A percentile compares a stretch with the other conserved stretches of the same genome.
Conservation (phyloP, 1,140 invertebrate species). For the Dolichoris vasculosae region DNA sequence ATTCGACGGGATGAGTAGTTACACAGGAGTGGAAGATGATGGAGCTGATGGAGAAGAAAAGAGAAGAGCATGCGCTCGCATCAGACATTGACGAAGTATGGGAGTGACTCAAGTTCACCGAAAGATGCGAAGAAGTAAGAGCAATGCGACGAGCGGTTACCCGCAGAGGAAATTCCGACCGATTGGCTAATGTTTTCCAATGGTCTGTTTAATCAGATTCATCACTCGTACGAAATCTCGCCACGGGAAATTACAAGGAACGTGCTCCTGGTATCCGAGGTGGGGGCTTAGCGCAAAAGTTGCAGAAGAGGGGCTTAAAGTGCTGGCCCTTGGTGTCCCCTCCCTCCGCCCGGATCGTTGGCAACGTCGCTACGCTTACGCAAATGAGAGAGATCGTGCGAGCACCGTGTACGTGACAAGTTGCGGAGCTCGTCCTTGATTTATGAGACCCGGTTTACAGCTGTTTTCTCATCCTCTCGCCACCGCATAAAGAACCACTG, state of each 20-base stretch:
- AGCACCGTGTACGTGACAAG: not conserved
- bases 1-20: too few relatives aligned
- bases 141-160: not conserved
- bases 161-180: not conserved
- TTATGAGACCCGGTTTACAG: not conserved
- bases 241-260: not conserved
- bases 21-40: too few relatives aligned
- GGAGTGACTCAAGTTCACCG: not conserved
- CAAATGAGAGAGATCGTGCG: not conserved
- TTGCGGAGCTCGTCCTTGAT: not conserved
- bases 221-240: not conserved
- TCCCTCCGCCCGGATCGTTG: not conserved
- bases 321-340: not conserved
- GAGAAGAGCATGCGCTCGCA: not conserved
- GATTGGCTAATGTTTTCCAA: not conserved
- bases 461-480: not conserved
- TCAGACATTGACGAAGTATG: not conserved
- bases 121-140: not conserved
- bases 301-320: not conserved
- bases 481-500: too few relatives aligned
- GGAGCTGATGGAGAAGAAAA: not conserved
- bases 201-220: not conserved
- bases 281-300: slow-evolving; percentile 10
- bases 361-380: not conserved
- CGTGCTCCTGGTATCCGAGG: too few relatives aligned